A percentile compares a stretch with the other conserved stretches of the same genome.
Evolutionary conservation across 2,888 invertebrate genomes (phyloP).

Genomic region (Cybosia mesomella): DNA sequence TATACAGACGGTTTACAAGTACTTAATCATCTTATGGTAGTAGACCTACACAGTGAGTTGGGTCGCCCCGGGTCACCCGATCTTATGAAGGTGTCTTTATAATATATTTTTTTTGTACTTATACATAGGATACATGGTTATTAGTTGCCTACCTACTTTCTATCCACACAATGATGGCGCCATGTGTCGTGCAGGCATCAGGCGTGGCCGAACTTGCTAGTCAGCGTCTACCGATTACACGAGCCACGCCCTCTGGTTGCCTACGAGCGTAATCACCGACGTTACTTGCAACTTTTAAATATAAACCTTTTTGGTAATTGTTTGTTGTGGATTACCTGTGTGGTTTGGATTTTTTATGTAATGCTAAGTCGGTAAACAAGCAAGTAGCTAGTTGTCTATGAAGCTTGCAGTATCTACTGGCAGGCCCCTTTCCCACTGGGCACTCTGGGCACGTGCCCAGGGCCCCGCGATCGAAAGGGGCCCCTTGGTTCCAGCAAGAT

Average conservation of each 20-base stretch:
- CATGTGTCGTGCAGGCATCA: constrained; percentile 42
- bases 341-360: constrained; percentile 7
- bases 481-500: too few relatives aligned
- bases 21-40: too few relatives aligned
- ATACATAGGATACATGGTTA: too few relatives aligned
- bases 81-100: too few relatives aligned
- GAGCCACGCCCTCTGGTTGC: constrained; percentile 65
- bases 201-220: constrained; percentile 68
- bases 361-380: neutral
- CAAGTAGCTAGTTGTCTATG: neutral
- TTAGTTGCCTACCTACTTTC: constrained; percentile 30
- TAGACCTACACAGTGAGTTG: too few relatives aligned
- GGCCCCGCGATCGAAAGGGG: too few relatives aligned
- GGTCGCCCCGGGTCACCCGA: too few relatives aligned
- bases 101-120: too few relatives aligned
- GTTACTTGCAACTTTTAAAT: constrained; percentile 78
- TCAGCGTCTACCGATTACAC: constrained; percentile 77
- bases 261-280: constrained; percentile 58
- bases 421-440: too few relatives aligned
- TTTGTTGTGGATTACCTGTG: constrained; percentile 32
- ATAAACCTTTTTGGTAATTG: constrained; percentile 59
- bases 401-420: neutral
- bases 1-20: too few relatives aligned
- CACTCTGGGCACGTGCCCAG: too few relatives aligned
- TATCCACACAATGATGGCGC: constrained; percentile 45